Evolutionary conservation across 2,797 vertebrate genomes (phyloP), one percentile per base, ranked within the genome.

Genomic region (Poecilia gillii): DNA sequence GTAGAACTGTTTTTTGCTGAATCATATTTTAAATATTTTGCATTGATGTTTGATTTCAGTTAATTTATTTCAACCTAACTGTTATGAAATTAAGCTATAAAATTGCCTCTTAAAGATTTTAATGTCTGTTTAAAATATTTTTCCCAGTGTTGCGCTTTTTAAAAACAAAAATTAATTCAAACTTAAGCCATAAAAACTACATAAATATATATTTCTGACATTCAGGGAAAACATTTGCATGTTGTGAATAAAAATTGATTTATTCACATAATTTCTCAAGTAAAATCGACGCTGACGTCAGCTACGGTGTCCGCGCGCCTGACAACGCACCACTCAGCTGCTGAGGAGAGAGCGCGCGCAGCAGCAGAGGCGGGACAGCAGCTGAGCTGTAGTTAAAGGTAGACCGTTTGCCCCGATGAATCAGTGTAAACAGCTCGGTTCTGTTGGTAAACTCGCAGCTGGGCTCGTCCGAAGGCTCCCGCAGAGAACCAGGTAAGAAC

Each of bases 401-500:
- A 13, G 46, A 68, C 46, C 62, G 62, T 14, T 14, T 1, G 23
- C 31, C 64, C 47, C n/a, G 75, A 70, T 43, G 62, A 6, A 41
- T 36, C 62, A n/a, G 33, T 41, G 64, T 20, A 4, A 41, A 31
- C 64, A 43, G 14, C 16, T 28, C 1, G 33, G n/a, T 70, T 66
- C 75, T 28, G 62, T 13, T 28, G 23, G 7, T 41, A 2, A 53
- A 6, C 36, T n/a, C 23, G n/a, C 36, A 66, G 66, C 75, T 39
- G 25, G 39, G 31, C 47, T 70, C 36, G 36, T 70, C 47, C 6
- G 64, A 51, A 70, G 64, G 64, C 64, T 47, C 18, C 41, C 16
- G 23, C 9, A 46, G 1, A 23, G 28, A 33, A 53, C 46, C 62
- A 70, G 75, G 75, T 77, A 70, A 77, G 64, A 77, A 70, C 75